Conservation (phyloP, 92 coral and sea anemone genomes). For the Diadumene lineata region DNA sequence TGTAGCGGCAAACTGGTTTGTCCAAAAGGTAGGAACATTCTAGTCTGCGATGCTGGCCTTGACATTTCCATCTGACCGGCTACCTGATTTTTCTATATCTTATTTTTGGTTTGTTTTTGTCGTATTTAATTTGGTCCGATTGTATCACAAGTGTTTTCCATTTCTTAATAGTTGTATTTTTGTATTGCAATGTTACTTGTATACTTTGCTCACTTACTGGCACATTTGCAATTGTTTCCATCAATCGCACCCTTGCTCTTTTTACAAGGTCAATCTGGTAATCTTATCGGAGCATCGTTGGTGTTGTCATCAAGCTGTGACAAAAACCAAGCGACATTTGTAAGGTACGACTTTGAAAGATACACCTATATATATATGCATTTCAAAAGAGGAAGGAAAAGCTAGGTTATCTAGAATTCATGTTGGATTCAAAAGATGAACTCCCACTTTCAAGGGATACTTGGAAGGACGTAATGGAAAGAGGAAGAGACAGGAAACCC, state of each 20-base stretch:
- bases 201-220: neutral
- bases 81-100: too few species aligned
- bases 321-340: neutral
- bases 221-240: neutral
- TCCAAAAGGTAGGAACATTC: slow-evolving; percentile 31
- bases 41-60: neutral
- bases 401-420: neutral
- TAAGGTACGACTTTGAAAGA: neutral
- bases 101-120: too few species aligned
- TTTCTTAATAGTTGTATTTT: too few species aligned
- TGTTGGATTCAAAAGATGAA: neutral
- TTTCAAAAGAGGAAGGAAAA: neutral
- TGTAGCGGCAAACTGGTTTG: slow-evolving; percentile 43
- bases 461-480: too few species aligned
- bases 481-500: too few species aligned
- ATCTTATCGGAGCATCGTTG: neutral
- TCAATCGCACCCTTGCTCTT: neutral
- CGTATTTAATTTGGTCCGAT: too few species aligned
- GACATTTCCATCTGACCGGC: too few species aligned
- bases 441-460: too few species aligned
- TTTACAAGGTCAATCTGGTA: slow-evolving; percentile 5
- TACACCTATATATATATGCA: neutral
- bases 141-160: too few species aligned
- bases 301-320: slow-evolving; percentile 17
- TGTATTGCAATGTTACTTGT: too few species aligned